These are phyloP conservation scores for Rhineura floridana DNA, from an alignment of 2,113 vertebrate genomes.

Conservation along the genomic window DNA sequence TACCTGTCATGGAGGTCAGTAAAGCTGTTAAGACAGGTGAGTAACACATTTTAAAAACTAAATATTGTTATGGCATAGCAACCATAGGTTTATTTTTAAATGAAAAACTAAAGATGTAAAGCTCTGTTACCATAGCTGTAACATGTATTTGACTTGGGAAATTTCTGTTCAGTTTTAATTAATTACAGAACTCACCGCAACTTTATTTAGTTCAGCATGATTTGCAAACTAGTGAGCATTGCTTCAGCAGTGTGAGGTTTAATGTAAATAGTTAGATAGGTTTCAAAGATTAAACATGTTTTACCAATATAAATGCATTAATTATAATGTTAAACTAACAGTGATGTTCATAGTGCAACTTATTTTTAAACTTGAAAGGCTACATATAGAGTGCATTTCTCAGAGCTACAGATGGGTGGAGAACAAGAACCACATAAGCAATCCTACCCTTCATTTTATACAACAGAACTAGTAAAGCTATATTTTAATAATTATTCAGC, in stretches of 20 bases:
- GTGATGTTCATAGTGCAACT: neutral
- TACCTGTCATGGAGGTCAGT: neutral
- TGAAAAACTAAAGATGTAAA: neutral
- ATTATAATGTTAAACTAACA: neutral
- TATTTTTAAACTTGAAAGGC: constrained; percentile 12
- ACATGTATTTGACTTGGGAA: neutral
- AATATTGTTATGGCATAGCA: neutral
- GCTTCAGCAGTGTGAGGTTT: neutral
- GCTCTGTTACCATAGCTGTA: neutral
- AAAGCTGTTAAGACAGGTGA: neutral
- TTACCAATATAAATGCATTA: neutral
- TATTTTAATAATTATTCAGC: constrained; percentile 44
- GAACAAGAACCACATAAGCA: constrained; percentile 75
- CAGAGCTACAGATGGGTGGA: constrained; percentile 78
- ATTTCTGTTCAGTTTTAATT: neutral
- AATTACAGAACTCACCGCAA: neutral
- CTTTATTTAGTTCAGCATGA: neutral
- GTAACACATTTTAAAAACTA: neutral
- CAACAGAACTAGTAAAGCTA: constrained; percentile 29
- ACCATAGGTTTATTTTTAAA: neutral
- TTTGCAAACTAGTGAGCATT: neutral
- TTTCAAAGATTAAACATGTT: neutral
- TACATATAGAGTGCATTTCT: constrained; percentile 71
- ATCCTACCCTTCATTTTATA: constrained; percentile 37
- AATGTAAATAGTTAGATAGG: neutral